Conservation (phyloP, 2,113 vertebrate genomes). For the Zootoca vivipara region DNA sequence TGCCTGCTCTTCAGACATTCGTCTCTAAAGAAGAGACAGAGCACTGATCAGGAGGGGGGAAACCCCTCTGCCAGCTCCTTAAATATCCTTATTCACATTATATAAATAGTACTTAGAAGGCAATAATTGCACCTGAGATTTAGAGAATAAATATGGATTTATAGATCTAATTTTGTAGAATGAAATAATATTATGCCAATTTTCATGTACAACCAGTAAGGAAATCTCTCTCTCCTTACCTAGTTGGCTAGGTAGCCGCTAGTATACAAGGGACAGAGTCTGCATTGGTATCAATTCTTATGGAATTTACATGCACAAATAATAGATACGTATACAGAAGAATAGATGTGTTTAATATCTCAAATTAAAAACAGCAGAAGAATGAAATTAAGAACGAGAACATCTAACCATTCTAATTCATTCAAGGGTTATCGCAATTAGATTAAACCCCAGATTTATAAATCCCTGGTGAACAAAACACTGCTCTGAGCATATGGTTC, state of each 20-base stretch:
- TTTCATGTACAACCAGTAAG: neutral
- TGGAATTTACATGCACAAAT: neutral
- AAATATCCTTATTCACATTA: too few relatives aligned
- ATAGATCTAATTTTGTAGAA: slow-evolving; percentile 20
- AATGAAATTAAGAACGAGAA: slow-evolving; percentile 18
- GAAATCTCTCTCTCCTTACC: neutral
- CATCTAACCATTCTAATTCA: slow-evolving; percentile 13
- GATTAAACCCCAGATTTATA: slow-evolving; percentile 22
- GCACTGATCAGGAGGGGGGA: too few relatives aligned
- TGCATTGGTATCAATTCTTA: slow-evolving; percentile 22
- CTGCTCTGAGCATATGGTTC: slow-evolving; percentile 9
- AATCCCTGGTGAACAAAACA: slow-evolving; percentile 13
- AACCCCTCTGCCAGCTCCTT: too few relatives aligned
- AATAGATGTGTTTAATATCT: neutral
- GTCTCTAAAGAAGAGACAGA: too few relatives aligned
- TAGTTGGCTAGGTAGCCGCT: neutral
- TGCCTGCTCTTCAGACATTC: too few relatives aligned
- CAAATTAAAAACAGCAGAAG: neutral
- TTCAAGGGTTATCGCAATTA: slow-evolving; percentile 34
- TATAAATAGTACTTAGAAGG: too few relatives aligned
- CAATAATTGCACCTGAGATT: too few relatives aligned
- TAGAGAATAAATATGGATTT: neutral
- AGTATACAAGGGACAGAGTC: neutral
- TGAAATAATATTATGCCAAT: neutral
- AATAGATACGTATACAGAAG: slow-evolving; percentile 21